Base-by-base conservation (phyloP, 2,888 invertebrate genomes). In the Melanchra persicariae region DNA sequence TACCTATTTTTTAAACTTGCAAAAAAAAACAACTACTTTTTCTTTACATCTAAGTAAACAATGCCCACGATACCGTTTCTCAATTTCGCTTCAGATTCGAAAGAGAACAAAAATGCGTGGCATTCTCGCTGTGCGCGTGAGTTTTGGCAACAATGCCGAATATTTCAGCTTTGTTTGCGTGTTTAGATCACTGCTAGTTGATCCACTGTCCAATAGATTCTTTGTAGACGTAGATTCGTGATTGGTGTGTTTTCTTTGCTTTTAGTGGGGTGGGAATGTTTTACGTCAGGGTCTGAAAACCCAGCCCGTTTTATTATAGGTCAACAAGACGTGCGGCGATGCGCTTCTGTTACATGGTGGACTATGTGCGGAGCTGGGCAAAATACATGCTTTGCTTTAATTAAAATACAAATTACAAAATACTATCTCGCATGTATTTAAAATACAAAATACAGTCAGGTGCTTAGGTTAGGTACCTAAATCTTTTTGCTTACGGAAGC, bases 141-240 rank as follows among this genome's bases (percentile, higher is more conserved):
- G 66, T 79, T 85, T 82, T 83, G 85, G 85, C 82, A 83, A 72
- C 69, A 67, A 66, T 59, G 62, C 51, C 72, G 59, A 67, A 68
- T 74, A 79, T 72, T 70, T 60, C 34, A 74, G 60, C 62, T 68
- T 82, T 79, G 77, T 71, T 84, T 45, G 62, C 77, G 71, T 76
- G 80, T 65, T 70, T 51, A 40, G 58, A 65, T 71, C 72, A 52
- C 58, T 64, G 49, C 15, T 58, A 49, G 49, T 22, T 51, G 52
- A 51, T 40, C 52, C 19, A 24, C 65, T 63, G 78, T 66, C 55
- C 26, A 77, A 70, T 63, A 30, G 40, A 77, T 81, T 81, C 72
- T 81, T 70, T 70, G 30, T 58, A 26, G 19, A 30, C 22, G 37
- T 2, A 45, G 43, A 52, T 54, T 69, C 47, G 19, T 69, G 55